These are phyloP conservation scores for Theristicus caerulescens DNA, from an alignment of 2,113 vertebrate species.

Conservation along the genomic window DNA sequence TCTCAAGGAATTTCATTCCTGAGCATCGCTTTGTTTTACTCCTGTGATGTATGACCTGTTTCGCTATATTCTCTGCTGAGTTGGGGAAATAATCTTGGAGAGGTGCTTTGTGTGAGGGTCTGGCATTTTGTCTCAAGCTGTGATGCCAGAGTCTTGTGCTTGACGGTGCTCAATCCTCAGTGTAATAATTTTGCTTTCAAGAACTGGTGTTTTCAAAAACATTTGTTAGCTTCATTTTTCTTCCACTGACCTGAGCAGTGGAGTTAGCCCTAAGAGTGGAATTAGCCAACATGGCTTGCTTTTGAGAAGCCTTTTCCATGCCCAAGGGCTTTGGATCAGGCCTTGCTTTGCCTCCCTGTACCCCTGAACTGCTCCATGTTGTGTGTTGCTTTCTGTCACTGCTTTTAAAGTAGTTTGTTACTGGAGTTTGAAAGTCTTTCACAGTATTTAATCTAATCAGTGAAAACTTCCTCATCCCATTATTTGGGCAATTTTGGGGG, in stretches of 20 bases:
- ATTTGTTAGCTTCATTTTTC: constrained; percentile 49
- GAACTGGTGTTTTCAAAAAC: not conserved
- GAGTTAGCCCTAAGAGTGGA: not conserved
- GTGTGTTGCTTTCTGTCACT: constrained; percentile 35
- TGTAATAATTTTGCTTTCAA: not conserved
- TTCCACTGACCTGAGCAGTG: not conserved
- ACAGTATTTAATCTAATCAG: constrained; percentile 66
- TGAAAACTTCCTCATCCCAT: constrained; percentile 61
- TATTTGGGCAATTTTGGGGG: constrained; percentile 66
- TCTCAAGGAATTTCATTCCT: not conserved
- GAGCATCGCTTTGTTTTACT: not conserved
- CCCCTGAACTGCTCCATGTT: not conserved
- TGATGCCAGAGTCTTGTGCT: not conserved
- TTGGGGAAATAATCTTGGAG: not conserved
- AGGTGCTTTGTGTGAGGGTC: constrained; percentile 4
- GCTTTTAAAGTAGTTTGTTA: constrained; percentile 42
- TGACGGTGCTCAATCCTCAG: not conserved
- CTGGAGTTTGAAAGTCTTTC: constrained; percentile 64
- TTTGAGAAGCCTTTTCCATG: not conserved
- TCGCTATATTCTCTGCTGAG: not conserved
- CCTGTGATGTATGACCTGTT: not conserved
- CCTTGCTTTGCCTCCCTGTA: not conserved
- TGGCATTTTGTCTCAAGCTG: not conserved
- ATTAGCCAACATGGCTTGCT: not conserved
- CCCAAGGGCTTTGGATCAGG: not conserved